These are phyloP conservation scores for Hetaerina titia DNA, from an alignment of 2,888 invertebrate genomes.

Conservation along the genomic window DNA sequence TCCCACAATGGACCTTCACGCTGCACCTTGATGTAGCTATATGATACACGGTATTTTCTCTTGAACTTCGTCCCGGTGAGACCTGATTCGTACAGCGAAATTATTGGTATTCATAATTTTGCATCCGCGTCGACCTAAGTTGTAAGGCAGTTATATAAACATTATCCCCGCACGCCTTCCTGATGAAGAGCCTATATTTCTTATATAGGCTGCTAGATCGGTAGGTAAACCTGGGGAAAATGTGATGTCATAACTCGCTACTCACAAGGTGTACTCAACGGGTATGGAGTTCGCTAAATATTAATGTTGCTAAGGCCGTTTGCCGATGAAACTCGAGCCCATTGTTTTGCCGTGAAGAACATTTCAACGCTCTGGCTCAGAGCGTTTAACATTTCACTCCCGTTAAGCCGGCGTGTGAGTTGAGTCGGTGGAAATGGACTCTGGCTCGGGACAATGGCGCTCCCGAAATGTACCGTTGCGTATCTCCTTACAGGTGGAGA, in stretches of 20 bases:
- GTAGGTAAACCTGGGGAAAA: neutral
- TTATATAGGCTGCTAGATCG: no score
- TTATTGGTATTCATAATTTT: no score
- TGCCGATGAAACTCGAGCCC: neutral
- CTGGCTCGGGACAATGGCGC: slow-evolving; percentile 5
- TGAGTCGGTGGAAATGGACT: slow-evolving; percentile 13
- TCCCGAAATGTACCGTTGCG: slow-evolving; percentile 27
- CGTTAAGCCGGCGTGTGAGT: neutral
- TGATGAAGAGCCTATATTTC: no score
- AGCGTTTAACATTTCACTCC: neutral
- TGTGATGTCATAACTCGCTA: neutral
- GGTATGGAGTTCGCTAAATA: neutral
- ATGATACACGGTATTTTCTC: no score
- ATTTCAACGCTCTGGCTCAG: neutral
- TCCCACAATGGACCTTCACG: no score
- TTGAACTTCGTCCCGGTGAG: no score
- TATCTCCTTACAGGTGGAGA: neutral
- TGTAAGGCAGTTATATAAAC: no score
- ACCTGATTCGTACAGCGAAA: no score
- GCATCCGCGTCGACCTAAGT: no score
- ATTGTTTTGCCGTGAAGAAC: neutral
- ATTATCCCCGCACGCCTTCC: no score
- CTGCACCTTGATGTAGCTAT: no score
- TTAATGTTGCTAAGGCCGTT: neutral
- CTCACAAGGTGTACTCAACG: neutral